Evolutionary conservation across 2,888 invertebrate genomes (phyloP).

Genomic region (Eristalis tenax): DNA sequence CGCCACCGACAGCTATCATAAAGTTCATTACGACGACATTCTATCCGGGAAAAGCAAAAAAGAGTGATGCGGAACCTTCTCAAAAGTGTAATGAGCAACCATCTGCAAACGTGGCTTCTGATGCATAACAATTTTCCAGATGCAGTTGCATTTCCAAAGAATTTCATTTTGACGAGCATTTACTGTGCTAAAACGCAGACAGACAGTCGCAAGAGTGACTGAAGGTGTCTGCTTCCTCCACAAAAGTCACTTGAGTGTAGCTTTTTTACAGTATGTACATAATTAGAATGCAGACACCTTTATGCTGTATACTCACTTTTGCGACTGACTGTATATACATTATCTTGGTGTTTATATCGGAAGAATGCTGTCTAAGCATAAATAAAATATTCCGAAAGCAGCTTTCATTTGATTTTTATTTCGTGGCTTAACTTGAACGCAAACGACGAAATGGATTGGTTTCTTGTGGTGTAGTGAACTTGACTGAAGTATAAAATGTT

Average conservation of each 20-base stretch:
- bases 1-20: constrained; percentile 21
- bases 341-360: background rate
- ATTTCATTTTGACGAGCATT: background rate
- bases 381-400: background rate
- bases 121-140: background rate
- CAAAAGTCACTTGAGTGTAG: too few relatives aligned
- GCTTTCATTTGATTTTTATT: background rate
- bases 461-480: too few relatives aligned
- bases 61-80: background rate
- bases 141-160: background rate
- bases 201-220: background rate
- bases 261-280: too few relatives aligned
- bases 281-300: too few relatives aligned
- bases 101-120: background rate
- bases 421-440: too few relatives aligned
- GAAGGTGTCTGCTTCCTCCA: too few relatives aligned
- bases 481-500: too few relatives aligned
- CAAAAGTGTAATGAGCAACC: background rate
- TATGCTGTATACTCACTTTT: too few relatives aligned
- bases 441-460: too few relatives aligned
- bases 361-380: background rate
- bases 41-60: constrained; percentile 28
- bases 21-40: constrained; percentile 53
- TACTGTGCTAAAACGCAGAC: background rate
- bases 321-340: too few relatives aligned